These are phyloP conservation scores for Sternarchorhynchus goeldii DNA, from an alignment of 2,797 vertebrate genomes.

Conservation along the genomic window DNA sequence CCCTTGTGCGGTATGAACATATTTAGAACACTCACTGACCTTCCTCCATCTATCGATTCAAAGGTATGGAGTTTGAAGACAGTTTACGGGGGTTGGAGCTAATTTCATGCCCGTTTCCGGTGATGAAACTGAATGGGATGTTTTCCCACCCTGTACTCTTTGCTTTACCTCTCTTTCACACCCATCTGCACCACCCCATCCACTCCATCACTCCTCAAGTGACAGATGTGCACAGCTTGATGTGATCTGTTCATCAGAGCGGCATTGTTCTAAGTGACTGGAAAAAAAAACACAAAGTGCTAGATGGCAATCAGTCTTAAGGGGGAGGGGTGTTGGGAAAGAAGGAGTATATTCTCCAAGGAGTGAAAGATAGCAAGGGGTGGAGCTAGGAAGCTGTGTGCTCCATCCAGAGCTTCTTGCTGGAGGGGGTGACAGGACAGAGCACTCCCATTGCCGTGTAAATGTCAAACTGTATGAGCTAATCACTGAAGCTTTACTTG, in stretches of 20 bases:
- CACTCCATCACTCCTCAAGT: slow-evolving; percentile 44
- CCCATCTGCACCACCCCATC: slow-evolving; percentile 26
- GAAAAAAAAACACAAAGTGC: slow-evolving; percentile 50
- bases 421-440: slow-evolving; percentile 29
- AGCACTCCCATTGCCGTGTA: slow-evolving; percentile 47
- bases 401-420: slow-evolving; percentile 46
- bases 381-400: slow-evolving; percentile 45
- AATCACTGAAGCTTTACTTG: slow-evolving; percentile 60
- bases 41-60: slow-evolving; percentile 53
- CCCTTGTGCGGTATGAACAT: slow-evolving; percentile 23
- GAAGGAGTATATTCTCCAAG: slow-evolving; percentile 44
- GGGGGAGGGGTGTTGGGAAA: slow-evolving; percentile 20
- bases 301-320: slow-evolving; percentile 58
- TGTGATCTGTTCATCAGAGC: slow-evolving; percentile 44
- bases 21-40: slow-evolving; percentile 52
- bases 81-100: slow-evolving; percentile 51
- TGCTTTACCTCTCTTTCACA: slow-evolving; percentile 22
- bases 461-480: slow-evolving; percentile 59
- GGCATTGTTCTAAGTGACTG: slow-evolving; percentile 40
- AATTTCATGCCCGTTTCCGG: slow-evolving; percentile 42
- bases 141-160: slow-evolving; percentile 37
- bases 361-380: slow-evolving; percentile 49
- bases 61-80: slow-evolving; percentile 61
- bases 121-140: slow-evolving; percentile 49
- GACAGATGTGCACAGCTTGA: slow-evolving; percentile 49